phyloP scores from a whole-genome alignment of 2,888 invertebrate species.

The Caenorhabditis sinica region DNA sequence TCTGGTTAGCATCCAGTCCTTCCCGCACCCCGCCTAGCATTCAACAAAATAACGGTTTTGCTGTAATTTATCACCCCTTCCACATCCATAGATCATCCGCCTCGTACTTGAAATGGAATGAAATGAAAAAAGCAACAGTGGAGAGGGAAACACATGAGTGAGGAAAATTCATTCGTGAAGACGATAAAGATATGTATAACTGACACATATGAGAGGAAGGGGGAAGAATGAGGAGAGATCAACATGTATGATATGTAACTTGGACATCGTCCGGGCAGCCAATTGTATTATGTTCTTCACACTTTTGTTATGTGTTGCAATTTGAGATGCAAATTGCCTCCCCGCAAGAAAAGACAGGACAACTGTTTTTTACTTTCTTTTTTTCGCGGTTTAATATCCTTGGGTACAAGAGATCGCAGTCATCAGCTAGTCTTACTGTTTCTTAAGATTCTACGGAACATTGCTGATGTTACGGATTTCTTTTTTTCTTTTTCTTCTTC shows the following conservation, averaged over 20 bases:
- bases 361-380: slow-evolving; percentile 21
- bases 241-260: slow-evolving; percentile 68
- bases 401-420: slow-evolving; percentile 5
- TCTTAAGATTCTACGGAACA: too few species aligned
- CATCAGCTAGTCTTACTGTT: too few species aligned
- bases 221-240: slow-evolving; percentile 44
- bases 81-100: slow-evolving; percentile 39
- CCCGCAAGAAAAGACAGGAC: slow-evolving; percentile 24
- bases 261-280: slow-evolving; percentile 38
- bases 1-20: slow-evolving; percentile 50
- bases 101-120: slow-evolving; percentile 26
- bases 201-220: slow-evolving; percentile 37
- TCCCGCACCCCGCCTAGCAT: neutral
- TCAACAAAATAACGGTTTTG: slow-evolving; percentile 36
- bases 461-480: too few species aligned
- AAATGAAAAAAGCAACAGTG: neutral
- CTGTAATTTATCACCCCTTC: slow-evolving; percentile 55
- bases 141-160: neutral
- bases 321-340: slow-evolving; percentile 34
- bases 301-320: slow-evolving; percentile 52
- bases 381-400: neutral
- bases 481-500: too few species aligned
- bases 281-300: slow-evolving; percentile 58
- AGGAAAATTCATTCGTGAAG: slow-evolving; percentile 19
- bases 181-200: slow-evolving; percentile 58